Evolutionary conservation across 2,888 invertebrate species (phyloP).

Genomic region (Plemyria rubiginata): DNA sequence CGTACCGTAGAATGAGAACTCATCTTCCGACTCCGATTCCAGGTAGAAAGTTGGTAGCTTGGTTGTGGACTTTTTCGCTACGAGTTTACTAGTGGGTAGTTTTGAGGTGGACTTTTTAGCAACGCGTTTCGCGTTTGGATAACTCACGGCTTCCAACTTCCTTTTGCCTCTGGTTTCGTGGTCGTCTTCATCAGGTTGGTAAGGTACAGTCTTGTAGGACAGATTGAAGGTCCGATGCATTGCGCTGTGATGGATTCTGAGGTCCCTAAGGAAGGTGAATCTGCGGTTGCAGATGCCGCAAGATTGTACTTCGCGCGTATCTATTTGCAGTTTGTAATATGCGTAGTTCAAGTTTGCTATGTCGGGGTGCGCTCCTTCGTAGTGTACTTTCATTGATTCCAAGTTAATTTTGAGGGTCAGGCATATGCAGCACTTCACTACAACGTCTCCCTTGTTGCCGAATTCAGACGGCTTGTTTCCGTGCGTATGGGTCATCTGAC

Average conservation of each 20-base stretch:
- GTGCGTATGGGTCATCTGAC: slow-evolving; percentile 54
- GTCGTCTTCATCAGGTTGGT: slow-evolving; percentile 34
- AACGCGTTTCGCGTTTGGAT: slow-evolving; percentile 44
- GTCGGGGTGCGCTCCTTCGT: slow-evolving; percentile 52
- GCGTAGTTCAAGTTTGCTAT: slow-evolving; percentile 55
- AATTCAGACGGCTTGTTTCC: slow-evolving; percentile 52
- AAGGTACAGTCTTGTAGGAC: slow-evolving; percentile 46
- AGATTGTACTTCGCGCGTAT: slow-evolving; percentile 46
- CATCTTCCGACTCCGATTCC: slow-evolving; percentile 39
- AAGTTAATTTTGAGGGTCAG: slow-evolving; percentile 57
- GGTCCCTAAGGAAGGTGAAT: slow-evolving; percentile 53
- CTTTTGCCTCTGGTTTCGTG: slow-evolving; percentile 28
- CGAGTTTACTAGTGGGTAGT: slow-evolving; percentile 50
- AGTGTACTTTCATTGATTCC: slow-evolving; percentile 64
- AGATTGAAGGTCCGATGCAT: slow-evolving; percentile 48
- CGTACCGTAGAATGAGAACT: slow-evolving; percentile 80
- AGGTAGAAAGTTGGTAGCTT: slow-evolving; percentile 56
- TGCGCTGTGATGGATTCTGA: slow-evolving; percentile 54
- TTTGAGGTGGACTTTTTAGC: slow-evolving; percentile 70
- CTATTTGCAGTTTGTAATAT: slow-evolving; percentile 52
- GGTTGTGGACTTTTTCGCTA: slow-evolving; percentile 82
- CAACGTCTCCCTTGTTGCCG: slow-evolving; percentile 62
- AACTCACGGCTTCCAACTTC: slow-evolving; percentile 34
- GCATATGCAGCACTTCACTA: slow-evolving; percentile 78
- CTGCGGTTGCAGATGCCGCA: slow-evolving; percentile 55